A percentile compares a stretch with the other conserved stretches of the same genome.
Evolutionary conservation across 2,888 invertebrate species (phyloP).

Genomic region (Scaptomyza flava): DNA sequence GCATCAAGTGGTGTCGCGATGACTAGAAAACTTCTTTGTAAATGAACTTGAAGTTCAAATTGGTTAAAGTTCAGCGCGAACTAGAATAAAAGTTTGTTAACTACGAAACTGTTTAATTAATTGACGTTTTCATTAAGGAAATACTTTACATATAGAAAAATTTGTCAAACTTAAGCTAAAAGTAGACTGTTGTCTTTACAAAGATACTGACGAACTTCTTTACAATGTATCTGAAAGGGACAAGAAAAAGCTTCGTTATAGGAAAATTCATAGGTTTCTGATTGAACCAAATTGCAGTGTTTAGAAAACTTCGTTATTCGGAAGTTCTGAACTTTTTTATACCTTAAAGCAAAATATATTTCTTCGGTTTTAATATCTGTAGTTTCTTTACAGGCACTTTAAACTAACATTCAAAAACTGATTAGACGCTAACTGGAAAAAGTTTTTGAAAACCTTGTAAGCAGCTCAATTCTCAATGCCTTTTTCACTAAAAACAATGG

Average conservation of each 20-base stretch:
- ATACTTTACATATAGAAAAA: no score
- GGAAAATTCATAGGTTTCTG: no score
- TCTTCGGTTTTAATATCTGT: no score
- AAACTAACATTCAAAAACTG: background rate
- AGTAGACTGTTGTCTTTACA: no score
- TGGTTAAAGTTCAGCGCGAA: constrained; percentile 4
- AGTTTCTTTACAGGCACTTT: background rate
- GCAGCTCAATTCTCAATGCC: background rate
- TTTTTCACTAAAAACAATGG: constrained; percentile 8
- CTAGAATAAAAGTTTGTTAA: background rate
- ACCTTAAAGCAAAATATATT: no score
- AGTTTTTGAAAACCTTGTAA: background rate
- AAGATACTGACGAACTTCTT: no score
- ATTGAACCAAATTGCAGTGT: no score
- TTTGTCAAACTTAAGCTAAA: no score
- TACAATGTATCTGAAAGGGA: no score
- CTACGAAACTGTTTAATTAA: background rate
- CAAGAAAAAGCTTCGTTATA: no score
- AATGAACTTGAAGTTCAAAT: constrained; percentile 30
- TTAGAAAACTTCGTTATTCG: no score
- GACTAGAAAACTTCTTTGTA: constrained; percentile 15
- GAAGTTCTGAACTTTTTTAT: no score
- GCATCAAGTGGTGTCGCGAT: constrained; percentile 49
- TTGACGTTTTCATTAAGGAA: background rate
- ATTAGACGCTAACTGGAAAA: constrained; percentile 3